Evolutionary conservation across 35 echinoderm and acorn worm genomes (phyloP), one percentile per base, ranked within the genome.

Genomic region (Anneissia japonica): DNA sequence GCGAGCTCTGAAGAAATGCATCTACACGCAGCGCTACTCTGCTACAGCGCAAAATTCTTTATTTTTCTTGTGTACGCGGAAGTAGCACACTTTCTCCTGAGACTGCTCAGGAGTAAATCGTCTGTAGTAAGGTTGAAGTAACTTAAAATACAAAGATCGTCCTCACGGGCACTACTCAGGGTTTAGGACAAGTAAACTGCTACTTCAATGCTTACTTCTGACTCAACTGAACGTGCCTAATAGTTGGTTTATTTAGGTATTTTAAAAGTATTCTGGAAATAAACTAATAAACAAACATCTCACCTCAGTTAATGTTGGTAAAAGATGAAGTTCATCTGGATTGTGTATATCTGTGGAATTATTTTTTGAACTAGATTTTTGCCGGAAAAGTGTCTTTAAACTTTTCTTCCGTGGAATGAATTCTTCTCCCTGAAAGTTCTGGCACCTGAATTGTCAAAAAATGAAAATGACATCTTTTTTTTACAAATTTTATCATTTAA

Each of bases 201-300:
- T 80, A 38, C 39, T 21, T 80, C 78, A 34, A 34, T 26, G 33
- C 39, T 32, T 80, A 36, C 33, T n/a, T 46, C 35, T 82, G 72
- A 40, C 55, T 82, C 32, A 39, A 86, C 72, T 46, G 73, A 21
- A 51, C 77, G 37, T 82, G 72, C 11, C 72, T 74, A n/a, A n/a
- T n/a, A n/a, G n/a, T n/a, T n/a, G n/a, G n/a, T n/a, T n/a, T n/a
- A n/a, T n/a, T n/a, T n/a, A n/a, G n/a, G n/a, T n/a, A n/a, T n/a
- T n/a, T n/a, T n/a, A n/a, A n/a, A n/a, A n/a, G n/a, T n/a, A n/a
- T n/a, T n/a, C n/a, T n/a, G n/a, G n/a, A n/a, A n/a, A n/a, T n/a
- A n/a, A n/a, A n/a, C n/a, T n/a, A n/a, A n/a, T n/a, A n/a, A n/a
- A n/a, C n/a, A 9, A 64, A 23, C 7, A 16, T 2, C 19, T 64